Base-by-base conservation (phyloP, 2,797 vertebrate genomes). In the Cuculus canorus region DNA sequence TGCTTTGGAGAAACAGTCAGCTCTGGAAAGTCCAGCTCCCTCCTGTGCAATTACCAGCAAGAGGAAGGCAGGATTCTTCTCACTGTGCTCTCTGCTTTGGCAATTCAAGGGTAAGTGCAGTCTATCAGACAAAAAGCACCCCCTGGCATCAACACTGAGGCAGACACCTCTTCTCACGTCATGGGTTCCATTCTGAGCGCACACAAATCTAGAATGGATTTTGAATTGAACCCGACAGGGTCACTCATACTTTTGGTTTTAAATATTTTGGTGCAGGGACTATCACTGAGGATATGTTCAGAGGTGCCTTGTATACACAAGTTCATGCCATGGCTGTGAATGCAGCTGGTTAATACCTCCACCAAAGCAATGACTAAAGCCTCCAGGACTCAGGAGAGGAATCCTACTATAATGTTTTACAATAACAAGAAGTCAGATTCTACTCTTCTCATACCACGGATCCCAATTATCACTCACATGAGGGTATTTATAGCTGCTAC, bases 21-120 rank as follows among this genome's bases (percentile, higher is more conserved):
- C 32, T 27, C 53, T n/a, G 48, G 19, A 53, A 88, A 87, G 13
- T 35, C 27, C 33, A 92, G 0, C 14, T 80, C 28, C 48, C 28
- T 68, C 4, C 24, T 0, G 0, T 1, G 0, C 2, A 0, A 50
- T 11, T 24, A 33, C 3, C 3, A 75, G 39, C 16, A 43, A 77
- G 50, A 89, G 25, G 71, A 35, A 18, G 41, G 33, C 25, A 84
- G n/a, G 37, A 80, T 63, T 70, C 59, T 32, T 25, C 10, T 61
- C 15, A 5, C 6, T 5, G 56, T 28, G 2, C 39, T 73, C 35
- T n/a, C 52, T 41, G 6, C 45, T 65, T 72, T 70, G 41, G 53
- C 13, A 82, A 37, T 10, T 53, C 19, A 75, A 86, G n/a, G 50
- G 5, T 28, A 82, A 85, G 48, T 16, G 25, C 52, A 73, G n/a